Percentiles rank a stretch among this genome's conserved stretches.
phyloP scores from a whole-genome alignment of 2,113 vertebrate species.

The Tylochromis polylepis region DNA sequence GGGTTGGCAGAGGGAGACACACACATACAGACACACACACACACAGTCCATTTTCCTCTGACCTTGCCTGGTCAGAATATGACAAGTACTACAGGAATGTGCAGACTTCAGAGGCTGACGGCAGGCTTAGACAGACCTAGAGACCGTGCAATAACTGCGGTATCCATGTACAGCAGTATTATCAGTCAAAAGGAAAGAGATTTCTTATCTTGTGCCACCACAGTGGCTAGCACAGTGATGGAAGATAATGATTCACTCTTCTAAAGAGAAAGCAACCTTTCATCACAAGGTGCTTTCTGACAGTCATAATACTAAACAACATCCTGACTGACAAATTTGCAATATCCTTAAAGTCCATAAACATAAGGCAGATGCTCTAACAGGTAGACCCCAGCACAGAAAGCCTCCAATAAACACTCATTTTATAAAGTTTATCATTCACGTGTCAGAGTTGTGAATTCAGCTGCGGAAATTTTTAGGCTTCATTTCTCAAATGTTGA shows the following conservation, averaged over 20 bases:
- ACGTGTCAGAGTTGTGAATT: neutral
- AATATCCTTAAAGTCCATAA: neutral
- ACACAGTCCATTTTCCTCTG: neutral
- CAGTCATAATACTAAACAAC: neutral
- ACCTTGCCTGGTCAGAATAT: slow-evolving; percentile 5
- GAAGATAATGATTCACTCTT: neutral
- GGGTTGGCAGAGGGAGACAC: neutral
- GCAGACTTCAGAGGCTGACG: neutral
- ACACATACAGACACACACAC: neutral
- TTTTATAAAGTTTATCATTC: neutral
- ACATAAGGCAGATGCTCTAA: neutral
- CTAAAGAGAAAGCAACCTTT: neutral
- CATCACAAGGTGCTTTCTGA: neutral
- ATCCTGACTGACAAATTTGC: neutral
- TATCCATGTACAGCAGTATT: neutral
- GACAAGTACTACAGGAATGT: slow-evolving; percentile 10
- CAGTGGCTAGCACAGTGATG: neutral
- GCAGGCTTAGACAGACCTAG: neutral
- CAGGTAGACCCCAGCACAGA: neutral
- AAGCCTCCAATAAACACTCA: neutral
- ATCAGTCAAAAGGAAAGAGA: neutral
- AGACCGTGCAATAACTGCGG: neutral
- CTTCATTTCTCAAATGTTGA: neutral
- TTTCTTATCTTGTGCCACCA: neutral
- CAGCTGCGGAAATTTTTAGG: neutral